Evolutionary conservation across 2,888 invertebrate genomes (phyloP), one percentile per base, ranked within the genome.

Genomic region (Scaeva pyrastri): DNA sequence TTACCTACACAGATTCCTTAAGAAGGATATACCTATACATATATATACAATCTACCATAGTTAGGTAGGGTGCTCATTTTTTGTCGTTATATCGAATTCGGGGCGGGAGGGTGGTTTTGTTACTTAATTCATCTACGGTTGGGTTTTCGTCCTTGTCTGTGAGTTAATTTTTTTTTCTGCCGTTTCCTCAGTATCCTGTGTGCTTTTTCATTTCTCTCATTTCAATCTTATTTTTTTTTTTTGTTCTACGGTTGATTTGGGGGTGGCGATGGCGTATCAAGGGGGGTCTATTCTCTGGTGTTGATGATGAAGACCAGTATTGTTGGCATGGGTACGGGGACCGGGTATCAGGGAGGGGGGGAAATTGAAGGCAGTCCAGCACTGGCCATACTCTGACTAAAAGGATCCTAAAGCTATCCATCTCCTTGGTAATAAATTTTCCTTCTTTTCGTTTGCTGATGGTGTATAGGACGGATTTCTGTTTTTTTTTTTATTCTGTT

Each of bases 341-440:
- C 36, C n/a, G n/a, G 2, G 6, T 11, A 19, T 19, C n/a, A n/a
- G n/a, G 68, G 19, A 56, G 26, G 68, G 56, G 62, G 10, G 39
- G 41, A 70, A 72, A 85, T 81, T 81, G 86, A 81, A 86, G 82
- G 77, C 86, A 86, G 86, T 82, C 86, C 77, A 31, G 31, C 5
- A 86, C 70, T 86, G 86, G 86, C 86, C 86, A 74, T 81, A 78
- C 74, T 36, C 31, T 86, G 77, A 82, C 86, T 86, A 86, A 86
- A 86, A 86, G 86, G 86, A 86, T 86, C 86, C 86, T 82, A 82
- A 86, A 86, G 86, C 86, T 86, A 86, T 86, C 86, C 86, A 86
- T 86, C 86, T 86, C 86, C 86, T 82, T 86, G 86, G 86, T 86
- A 86, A 86, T 86, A 86, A 86, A 86, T 86, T 86, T 81, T 86